Conservation (phyloP, 2,113 vertebrate species). For the Cottus gobio region DNA sequence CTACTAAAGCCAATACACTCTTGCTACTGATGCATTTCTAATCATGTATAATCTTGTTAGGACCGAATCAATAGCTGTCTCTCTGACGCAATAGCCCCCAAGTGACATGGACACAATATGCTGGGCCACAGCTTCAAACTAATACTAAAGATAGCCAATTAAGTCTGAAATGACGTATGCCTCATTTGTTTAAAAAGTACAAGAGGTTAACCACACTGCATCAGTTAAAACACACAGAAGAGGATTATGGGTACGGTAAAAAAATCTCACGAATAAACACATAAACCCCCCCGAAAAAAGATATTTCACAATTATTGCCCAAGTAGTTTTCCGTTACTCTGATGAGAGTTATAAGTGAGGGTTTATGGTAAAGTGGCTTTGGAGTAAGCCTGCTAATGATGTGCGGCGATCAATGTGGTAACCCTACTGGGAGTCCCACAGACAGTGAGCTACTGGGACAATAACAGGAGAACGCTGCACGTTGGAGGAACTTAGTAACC, state of each 20-base stretch:
- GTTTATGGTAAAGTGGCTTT: slow-evolving; percentile 80
- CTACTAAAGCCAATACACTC: slow-evolving; percentile 57
- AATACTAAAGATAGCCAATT: slow-evolving; percentile 57
- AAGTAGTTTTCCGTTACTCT: slow-evolving; percentile 26
- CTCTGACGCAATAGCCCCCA: slow-evolving; percentile 61
- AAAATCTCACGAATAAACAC: slow-evolving; percentile 21
- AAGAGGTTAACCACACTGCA: slow-evolving; percentile 29
- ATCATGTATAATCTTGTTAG: slow-evolving; percentile 82
- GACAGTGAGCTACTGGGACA: slow-evolving; percentile 82
- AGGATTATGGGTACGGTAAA: background rate
- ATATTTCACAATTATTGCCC: slow-evolving; percentile 1
- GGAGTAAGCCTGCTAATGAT: slow-evolving; percentile 83
- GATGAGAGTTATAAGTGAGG: slow-evolving; percentile 43
- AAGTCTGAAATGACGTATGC: slow-evolving; percentile 41
- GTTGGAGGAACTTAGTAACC: slow-evolving; percentile 79
- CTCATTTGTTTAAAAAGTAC: slow-evolving; percentile 27
- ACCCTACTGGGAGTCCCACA: slow-evolving; percentile 76
- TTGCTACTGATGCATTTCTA: slow-evolving; percentile 75
- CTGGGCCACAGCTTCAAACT: slow-evolving; percentile 40
- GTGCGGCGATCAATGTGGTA: slow-evolving; percentile 80
- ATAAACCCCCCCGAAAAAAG: background rate
- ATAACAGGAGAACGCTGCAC: slow-evolving; percentile 77
- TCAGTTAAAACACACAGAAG: slow-evolving; percentile 26
- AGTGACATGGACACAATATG: slow-evolving; percentile 70
- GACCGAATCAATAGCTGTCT: slow-evolving; percentile 74